Conservation (phyloP, 37 sponge, comb jelly and placozoan species). For the Haliclona indistincta region DNA sequence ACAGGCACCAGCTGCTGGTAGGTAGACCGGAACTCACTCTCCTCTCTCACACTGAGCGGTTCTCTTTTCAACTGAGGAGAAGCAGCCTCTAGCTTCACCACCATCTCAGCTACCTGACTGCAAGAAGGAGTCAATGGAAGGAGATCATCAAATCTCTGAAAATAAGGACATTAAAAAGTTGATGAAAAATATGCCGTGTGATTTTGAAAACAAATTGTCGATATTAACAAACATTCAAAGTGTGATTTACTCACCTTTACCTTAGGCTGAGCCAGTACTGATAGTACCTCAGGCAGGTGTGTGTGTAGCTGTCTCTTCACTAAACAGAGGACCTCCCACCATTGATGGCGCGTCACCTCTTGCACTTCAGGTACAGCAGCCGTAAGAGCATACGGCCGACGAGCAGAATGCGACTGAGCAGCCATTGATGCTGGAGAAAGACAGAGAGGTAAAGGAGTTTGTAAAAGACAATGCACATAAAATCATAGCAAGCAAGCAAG, state of each 20-base stretch:
- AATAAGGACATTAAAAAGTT: not conserved
- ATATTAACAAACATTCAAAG: not conserved
- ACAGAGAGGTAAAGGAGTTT: not conserved
- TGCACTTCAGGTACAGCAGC: no score
- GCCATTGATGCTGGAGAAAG: no score
- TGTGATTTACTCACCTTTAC: slow-evolving; percentile 8
- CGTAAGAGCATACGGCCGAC: no score
- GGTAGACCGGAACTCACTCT: slow-evolving; percentile 12
- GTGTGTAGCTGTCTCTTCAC: slow-evolving; percentile 8
- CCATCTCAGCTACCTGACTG: slow-evolving; percentile 14
- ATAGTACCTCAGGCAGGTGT: not conserved
- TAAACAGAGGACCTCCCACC: slow-evolving; percentile 77
- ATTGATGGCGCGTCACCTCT: slow-evolving; percentile 19
- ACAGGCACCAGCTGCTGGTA: not conserved
- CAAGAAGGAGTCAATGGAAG: slow-evolving; percentile 21
- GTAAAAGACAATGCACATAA: no score
- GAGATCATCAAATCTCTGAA: slow-evolving; percentile 53
- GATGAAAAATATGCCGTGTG: not conserved
- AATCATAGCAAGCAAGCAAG: no score
- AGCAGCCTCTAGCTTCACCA: slow-evolving; percentile 19
- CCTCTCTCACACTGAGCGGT: slow-evolving; percentile 27
- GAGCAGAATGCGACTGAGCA: no score
- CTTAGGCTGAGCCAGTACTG: slow-evolving; percentile 3
- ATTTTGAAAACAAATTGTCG: not conserved
- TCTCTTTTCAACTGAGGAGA: slow-evolving; percentile 25